Conservation (phyloP, 2,888 invertebrate genomes). For the Pheosia tremula region DNA sequence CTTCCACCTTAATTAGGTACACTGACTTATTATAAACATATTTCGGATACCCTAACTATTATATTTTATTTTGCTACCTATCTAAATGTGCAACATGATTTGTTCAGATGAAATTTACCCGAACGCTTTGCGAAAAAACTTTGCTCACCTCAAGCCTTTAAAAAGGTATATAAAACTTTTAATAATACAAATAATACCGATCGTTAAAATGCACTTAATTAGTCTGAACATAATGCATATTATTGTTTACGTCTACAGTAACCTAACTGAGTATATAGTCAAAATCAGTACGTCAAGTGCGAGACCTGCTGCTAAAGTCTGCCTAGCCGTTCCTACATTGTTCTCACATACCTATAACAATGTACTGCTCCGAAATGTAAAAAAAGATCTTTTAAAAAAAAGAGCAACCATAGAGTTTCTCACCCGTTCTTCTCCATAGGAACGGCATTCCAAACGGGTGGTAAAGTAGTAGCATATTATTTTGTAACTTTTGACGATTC, state of each 20-base stretch:
- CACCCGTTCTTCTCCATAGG: too few species aligned
- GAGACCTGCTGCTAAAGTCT: too few species aligned
- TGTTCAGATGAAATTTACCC: neutral
- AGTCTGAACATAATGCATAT: neutral
- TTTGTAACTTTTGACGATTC: too few species aligned
- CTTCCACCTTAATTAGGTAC: slow-evolving; percentile 17
- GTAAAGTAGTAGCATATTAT: too few species aligned
- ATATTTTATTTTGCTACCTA: slow-evolving; percentile 29
- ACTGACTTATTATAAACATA: slow-evolving; percentile 36
- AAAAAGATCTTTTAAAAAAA: too few species aligned
- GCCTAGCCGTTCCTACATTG: too few species aligned
- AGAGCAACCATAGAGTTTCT: too few species aligned
- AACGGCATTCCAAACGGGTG: too few species aligned
- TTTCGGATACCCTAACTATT: slow-evolving; percentile 37
- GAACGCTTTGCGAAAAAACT: neutral
- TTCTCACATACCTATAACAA: too few species aligned
- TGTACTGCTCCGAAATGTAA: too few species aligned
- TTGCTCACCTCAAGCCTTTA: too few species aligned
- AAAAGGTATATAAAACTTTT: too few species aligned
- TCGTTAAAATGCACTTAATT: neutral
- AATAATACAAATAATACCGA: neutral
- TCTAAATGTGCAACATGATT: slow-evolving; percentile 16
- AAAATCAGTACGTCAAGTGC: slow-evolving; percentile 27
- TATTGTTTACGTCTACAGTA: slow-evolving; percentile 1
- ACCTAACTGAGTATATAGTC: slow-evolving; percentile 27